Conservation (phyloP, 1,140 invertebrate genomes). For the Pachypeltis micranthus region DNA sequence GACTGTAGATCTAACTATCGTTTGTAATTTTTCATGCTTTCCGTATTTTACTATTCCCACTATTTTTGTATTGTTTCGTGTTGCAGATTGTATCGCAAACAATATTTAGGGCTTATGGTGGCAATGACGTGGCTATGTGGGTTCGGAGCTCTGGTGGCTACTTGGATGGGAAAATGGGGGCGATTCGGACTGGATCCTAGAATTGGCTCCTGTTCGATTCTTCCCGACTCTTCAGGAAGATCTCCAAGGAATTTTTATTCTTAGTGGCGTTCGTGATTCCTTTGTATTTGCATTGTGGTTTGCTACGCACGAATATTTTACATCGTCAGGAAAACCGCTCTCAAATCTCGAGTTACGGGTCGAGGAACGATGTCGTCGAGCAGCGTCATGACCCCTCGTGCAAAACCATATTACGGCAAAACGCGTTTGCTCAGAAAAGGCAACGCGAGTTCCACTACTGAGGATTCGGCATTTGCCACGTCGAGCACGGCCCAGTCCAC, state of each 20-base stretch:
- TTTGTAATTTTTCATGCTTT: no score
- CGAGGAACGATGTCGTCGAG: constrained; percentile 16
- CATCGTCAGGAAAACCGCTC: constrained; percentile 60
- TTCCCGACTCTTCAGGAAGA: constrained; percentile 49
- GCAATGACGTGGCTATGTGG: constrained; percentile 61
- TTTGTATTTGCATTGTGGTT: constrained; percentile 61
- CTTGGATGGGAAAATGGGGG: constrained; percentile 68
- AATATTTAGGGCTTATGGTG: constrained; percentile 62
- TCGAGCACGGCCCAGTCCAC: constrained; percentile 42
- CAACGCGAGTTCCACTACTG: constrained; percentile 27
- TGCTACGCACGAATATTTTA: constrained; percentile 73
- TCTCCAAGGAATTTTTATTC: constrained; percentile 71
- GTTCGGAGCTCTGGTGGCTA: constrained; percentile 61
- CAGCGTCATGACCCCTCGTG: constrained; percentile 7
- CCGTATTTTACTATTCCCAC: no score
- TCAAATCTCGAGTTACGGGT: constrained; percentile 38
- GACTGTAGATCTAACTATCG: no score
- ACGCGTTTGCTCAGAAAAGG: constrained; percentile 20
- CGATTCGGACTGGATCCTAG: constrained; percentile 57
- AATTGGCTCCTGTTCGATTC: constrained; percentile 67
- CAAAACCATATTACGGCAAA: constrained; percentile 20
- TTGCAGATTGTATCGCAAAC: constrained; percentile 55
- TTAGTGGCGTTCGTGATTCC: constrained; percentile 66
- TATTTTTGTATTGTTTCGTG: constrained; percentile 20
- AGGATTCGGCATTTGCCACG: constrained; percentile 48